Conservation (phyloP, 2,888 invertebrate genomes). For the Spialia ferax region DNA sequence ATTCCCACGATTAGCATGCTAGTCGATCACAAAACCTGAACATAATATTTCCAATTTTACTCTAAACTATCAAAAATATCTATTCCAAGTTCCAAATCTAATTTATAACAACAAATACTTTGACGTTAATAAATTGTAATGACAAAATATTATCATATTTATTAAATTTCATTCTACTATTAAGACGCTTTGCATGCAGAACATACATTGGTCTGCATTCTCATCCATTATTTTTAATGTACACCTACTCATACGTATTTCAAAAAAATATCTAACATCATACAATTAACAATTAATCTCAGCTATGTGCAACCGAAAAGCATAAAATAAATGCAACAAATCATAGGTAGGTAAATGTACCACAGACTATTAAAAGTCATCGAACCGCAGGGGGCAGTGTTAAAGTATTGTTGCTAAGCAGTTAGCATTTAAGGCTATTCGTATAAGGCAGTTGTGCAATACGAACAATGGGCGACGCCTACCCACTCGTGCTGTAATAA, state of each 20-base stretch:
- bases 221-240: too few species aligned
- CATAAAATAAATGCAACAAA: not conserved
- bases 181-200: too few species aligned
- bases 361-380: not conserved
- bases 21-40: slow-evolving; percentile 12
- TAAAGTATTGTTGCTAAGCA: slow-evolving; percentile 34
- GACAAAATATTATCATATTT: not conserved
- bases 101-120: not conserved
- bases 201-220: too few species aligned
- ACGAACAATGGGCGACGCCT: slow-evolving; percentile 43
- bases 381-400: slow-evolving; percentile 13
- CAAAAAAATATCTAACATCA: too few species aligned
- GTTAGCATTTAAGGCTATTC: slow-evolving; percentile 41
- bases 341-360: not conserved
- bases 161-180: too few species aligned
- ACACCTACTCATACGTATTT: too few species aligned
- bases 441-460: slow-evolving; percentile 27
- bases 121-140: too few species aligned
- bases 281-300: too few species aligned
- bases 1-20: slow-evolving; percentile 24
- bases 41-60: not conserved
- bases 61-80: not conserved
- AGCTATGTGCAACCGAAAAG: not conserved
- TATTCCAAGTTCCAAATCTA: too few species aligned
- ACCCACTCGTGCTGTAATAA: slow-evolving; percentile 32